These are phyloP conservation scores for Mimumesa dahlbomi DNA, from an alignment of 2,888 invertebrate species.

Conservation along the genomic window DNA sequence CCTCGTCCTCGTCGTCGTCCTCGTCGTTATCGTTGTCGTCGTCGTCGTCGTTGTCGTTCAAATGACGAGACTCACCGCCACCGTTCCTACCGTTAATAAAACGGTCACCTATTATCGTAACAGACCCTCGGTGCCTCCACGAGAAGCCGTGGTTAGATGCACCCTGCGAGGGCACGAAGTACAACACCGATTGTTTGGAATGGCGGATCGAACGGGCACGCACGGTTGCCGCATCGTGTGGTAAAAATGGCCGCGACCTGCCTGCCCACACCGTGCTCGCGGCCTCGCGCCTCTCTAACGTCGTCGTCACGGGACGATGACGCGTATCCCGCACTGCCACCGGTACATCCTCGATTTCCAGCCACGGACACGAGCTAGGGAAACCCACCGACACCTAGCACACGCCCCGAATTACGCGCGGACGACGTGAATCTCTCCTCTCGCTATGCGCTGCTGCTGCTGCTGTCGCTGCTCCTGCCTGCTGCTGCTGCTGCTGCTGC, in stretches of 20 bases:
- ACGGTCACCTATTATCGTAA: constrained; percentile 49
- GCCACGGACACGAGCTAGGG: constrained; percentile 36
- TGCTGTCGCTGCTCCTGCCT: constrained; percentile 49
- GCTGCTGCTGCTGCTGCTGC: constrained; percentile 44
- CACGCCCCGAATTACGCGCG: constrained; percentile 73
- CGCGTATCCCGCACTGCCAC: constrained; percentile 51
- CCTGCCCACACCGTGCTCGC: constrained; percentile 54
- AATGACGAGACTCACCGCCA: too few relatives aligned
- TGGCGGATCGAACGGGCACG: constrained; percentile 84
- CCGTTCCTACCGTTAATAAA: constrained; percentile 22
- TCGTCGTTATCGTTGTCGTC: too few relatives aligned
- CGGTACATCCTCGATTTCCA: constrained; percentile 45
- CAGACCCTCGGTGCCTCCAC: constrained; percentile 34
- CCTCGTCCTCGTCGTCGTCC: too few relatives aligned
- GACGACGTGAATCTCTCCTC: constrained; percentile 61
- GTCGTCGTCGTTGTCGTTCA: too few relatives aligned
- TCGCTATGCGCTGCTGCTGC: constrained; percentile 50
- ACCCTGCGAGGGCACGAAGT: constrained; percentile 83
- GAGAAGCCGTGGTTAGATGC: constrained; percentile 80
- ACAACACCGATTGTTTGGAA: constrained; percentile 86
- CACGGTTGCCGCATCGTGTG: constrained; percentile 88
- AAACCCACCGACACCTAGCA: constrained; percentile 47
- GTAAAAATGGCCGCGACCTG: constrained; percentile 85
- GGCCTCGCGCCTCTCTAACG: constrained; percentile 32
- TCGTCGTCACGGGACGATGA: constrained; percentile 54